Base-by-base conservation (phyloP, 35 echinoderm and acorn worm species). In the Heliocidaris tuberculata region DNA sequence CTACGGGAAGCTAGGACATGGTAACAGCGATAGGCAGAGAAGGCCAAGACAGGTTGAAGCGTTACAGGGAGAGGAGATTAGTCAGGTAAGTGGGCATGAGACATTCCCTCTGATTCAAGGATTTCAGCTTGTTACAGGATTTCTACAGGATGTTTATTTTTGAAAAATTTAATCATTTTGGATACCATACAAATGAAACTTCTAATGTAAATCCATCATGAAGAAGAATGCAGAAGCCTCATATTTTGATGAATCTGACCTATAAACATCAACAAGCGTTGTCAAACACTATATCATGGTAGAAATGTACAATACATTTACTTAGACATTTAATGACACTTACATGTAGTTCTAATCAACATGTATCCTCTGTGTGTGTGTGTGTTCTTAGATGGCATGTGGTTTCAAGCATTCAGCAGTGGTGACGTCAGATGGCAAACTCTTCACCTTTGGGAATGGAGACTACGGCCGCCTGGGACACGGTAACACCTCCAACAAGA, bases 1-100 rank as follows among this genome's bases (percentile, higher is more conserved):
- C 94, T 99, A 97, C 92, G 98, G 98, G 12, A 99, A 99, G 87
- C 98, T 99, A 30, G 98, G 97, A 21, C 98, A 99, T 94, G 98
- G 98, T 31, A 99, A 99, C 90, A 99, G 97, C 61, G 98, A 99
- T 65, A 94, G 98, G 49, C 98, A 99, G 93, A 95, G 98, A 87
- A 71, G 98, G 60, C 98, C 98, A 24, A 88, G 98, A 21, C 98
- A 99, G 92, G 95, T 99, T 31, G 98, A 97, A 90, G 96, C 97
- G 9, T 61, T 99, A 48, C 98, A 99, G 65, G 98, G 98, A 31
- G 98, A 99, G 96, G 98, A 99, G 92, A 93, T 99, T 29, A 96
- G 95, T 32, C 97, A 96, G 95, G 98, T 99, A 85, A 94, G 91
- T 42, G 35, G 60, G 35, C 35, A 42, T 42, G 35, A 42, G 35